phyloP scores from a whole-genome alignment of 37 sponge, comb jelly and placozoan species.

The Mnemiopsis leidyi region DNA sequence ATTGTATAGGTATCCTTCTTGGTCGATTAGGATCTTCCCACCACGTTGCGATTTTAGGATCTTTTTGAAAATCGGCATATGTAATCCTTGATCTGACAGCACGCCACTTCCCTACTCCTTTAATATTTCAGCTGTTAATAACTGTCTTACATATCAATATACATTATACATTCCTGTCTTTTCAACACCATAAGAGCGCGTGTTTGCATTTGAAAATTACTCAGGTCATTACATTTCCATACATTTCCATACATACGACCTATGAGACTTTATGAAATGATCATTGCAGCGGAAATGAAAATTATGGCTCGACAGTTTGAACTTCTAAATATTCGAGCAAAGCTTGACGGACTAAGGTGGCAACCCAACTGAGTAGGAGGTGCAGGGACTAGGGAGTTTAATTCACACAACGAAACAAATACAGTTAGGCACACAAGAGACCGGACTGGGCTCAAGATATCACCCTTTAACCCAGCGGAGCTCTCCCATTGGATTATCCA shows the following conservation, averaged over 20 bases:
- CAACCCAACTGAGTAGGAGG: neutral
- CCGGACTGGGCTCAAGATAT: neutral
- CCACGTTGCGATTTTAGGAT: neutral
- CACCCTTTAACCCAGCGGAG: neutral
- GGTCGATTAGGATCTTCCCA: slow-evolving; percentile 16
- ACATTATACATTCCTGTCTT: neutral
- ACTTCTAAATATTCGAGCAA: too few relatives aligned
- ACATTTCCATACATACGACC: too few relatives aligned
- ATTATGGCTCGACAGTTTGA: too few relatives aligned
- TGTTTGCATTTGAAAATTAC: neutral
- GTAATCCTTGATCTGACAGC: too few relatives aligned
- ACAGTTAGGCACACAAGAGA: neutral
- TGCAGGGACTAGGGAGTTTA: neutral
- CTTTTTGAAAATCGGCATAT: neutral
- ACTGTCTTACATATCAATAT: neutral
- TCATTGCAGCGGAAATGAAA: too few relatives aligned
- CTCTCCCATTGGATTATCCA: neutral
- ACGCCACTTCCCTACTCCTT: too few relatives aligned
- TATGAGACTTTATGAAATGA: too few relatives aligned
- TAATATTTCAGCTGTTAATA: neutral
- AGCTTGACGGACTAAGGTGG: neutral
- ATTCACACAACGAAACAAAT: slow-evolving; percentile 4
- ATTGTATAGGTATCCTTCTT: slow-evolving; percentile 6
- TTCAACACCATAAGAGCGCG: neutral
- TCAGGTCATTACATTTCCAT: neutral